These are phyloP conservation scores for Leptopilina myrica DNA, from an alignment of 2,888 invertebrate genomes.

Conservation along the genomic window DNA sequence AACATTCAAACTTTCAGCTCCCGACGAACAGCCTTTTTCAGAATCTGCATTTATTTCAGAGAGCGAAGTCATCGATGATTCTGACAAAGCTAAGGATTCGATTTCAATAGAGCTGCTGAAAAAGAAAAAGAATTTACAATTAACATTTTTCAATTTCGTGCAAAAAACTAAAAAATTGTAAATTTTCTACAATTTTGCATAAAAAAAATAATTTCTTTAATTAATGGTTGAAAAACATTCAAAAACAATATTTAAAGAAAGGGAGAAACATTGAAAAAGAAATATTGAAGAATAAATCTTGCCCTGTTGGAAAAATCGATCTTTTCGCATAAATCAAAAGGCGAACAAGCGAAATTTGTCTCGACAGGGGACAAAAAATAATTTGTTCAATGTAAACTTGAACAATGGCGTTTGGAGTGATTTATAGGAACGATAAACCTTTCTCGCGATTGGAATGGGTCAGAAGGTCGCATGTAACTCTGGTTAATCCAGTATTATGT, in stretches of 20 bases:
- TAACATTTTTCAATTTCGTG: neutral
- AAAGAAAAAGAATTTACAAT: neutral
- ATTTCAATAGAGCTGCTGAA: constrained; percentile 42
- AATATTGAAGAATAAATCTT: no score
- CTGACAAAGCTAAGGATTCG: constrained; percentile 23
- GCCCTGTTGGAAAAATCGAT: neutral
- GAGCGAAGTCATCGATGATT: constrained; percentile 34
- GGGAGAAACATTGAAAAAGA: no score
- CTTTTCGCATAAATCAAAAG: neutral
- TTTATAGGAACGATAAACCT: constrained; percentile 34
- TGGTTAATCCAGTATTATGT: constrained; percentile 26
- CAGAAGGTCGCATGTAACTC: constrained; percentile 38
- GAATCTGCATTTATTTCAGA: constrained; percentile 7
- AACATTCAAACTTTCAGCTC: neutral
- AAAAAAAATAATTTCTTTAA: no score
- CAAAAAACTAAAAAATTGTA: no score
- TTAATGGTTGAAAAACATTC: no score
- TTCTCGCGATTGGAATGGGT: constrained; percentile 40
- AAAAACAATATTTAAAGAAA: no score
- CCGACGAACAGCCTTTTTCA: constrained; percentile 4
- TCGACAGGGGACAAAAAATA: neutral
- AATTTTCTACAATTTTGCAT: no score
- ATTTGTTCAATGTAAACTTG: neutral
- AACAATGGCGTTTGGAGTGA: neutral
- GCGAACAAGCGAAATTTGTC: neutral